These are phyloP conservation scores for Edolisoma coerulescens DNA, from an alignment of 2,113 vertebrate species.

Conservation along the genomic window DNA sequence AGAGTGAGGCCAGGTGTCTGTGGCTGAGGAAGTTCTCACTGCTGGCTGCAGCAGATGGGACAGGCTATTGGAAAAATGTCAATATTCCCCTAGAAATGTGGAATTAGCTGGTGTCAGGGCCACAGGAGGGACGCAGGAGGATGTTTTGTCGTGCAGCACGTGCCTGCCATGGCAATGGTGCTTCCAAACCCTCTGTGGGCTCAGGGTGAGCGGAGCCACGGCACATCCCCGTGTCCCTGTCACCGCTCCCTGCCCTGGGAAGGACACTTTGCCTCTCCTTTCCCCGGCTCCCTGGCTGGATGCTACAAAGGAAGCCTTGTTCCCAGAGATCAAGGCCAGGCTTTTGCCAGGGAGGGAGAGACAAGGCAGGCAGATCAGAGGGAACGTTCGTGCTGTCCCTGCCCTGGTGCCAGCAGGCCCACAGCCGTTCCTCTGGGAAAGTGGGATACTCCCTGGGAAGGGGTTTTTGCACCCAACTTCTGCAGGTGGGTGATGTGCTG, in stretches of 20 bases:
- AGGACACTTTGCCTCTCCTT: not conserved
- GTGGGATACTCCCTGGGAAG: fast-evolving
- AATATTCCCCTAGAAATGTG: not conserved
- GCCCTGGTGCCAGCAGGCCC: fast-evolving
- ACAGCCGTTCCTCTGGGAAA: not conserved
- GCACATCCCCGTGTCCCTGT: not conserved
- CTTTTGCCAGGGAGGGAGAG: not conserved
- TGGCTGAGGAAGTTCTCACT: not conserved
- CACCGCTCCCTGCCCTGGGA: not conserved
- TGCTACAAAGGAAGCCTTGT: not conserved
- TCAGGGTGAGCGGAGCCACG: not conserved
- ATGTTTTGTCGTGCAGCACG: not conserved
- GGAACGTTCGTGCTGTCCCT: not conserved
- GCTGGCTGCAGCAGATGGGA: not conserved
- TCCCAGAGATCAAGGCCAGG: not conserved
- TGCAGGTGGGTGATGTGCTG: fast-evolving
- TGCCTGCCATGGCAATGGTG: fast-evolving
- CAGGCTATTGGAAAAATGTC: not conserved
- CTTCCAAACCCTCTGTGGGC: not conserved
- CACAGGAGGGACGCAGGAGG: not conserved
- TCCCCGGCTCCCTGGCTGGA: not conserved
- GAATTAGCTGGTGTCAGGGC: not conserved
- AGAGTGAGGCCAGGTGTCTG: not conserved
- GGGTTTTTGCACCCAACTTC: not conserved
- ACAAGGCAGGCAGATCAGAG: not conserved